phyloP scores from a whole-genome alignment of 2,797 vertebrate genomes.

The Malurus leucopterus region DNA sequence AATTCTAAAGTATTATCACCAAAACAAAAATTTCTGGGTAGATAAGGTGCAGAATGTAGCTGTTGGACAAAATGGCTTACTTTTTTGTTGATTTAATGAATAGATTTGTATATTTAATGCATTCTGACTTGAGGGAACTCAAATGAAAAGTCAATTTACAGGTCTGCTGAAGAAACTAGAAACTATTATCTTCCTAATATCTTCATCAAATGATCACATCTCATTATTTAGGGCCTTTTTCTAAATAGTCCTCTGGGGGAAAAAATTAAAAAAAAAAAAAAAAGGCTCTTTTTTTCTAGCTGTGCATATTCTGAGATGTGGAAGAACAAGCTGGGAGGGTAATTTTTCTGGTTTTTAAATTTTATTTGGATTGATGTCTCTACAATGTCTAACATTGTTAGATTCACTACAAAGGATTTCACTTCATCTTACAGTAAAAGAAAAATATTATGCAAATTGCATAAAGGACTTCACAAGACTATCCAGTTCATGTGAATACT shows the following conservation, averaged over 20 bases:
- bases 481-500: slow-evolving; percentile 31
- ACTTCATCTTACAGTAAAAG: slow-evolving; percentile 20
- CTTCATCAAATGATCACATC: not conserved
- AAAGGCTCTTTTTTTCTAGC: not conserved
- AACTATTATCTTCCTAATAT: not conserved
- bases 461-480: slow-evolving; percentile 47
- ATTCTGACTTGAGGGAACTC: not conserved
- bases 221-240: not conserved
- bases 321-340: not conserved
- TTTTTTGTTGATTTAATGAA: not conserved
- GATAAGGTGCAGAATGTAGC: not conserved
- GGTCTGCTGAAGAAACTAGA: not conserved
- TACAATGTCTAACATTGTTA: slow-evolving; percentile 21
- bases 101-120: not conserved
- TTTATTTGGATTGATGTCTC: slow-evolving; percentile 5
- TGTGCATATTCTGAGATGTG: not conserved
- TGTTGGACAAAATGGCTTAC: not conserved
- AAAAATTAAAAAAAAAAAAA: not conserved
- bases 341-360: not conserved
- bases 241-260: not conserved
- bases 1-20: not conserved
- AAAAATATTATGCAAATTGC: slow-evolving; percentile 49
- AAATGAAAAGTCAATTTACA: not conserved
- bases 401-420: slow-evolving; percentile 17
- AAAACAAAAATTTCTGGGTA: not conserved